Evolutionary conservation across 2,888 invertebrate genomes (phyloP), one percentile per base, ranked within the genome.

Genomic region (Folsomia manolachei): DNA sequence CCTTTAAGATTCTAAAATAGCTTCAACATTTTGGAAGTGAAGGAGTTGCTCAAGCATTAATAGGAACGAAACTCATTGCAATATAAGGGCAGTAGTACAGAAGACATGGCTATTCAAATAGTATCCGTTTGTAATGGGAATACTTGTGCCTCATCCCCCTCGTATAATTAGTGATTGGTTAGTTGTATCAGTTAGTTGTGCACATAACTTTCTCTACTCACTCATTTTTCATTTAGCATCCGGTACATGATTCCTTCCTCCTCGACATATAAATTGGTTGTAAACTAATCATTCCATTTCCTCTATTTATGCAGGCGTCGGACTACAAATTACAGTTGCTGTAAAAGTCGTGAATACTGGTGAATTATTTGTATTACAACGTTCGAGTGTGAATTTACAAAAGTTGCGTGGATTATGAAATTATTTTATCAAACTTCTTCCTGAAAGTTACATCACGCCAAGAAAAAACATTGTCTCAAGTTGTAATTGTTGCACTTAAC

Each of bases 241-340:
- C 65, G 65, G 65, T 66, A 66, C 21, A 56, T 39, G 65, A 52
- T 66, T 21, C 52, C 65, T 66, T 66, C 65, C 65, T 66, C 65
- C n/a, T n/a, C n/a, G n/a, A 4, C 1, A 52, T 66, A 66, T 66
- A 66, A 66, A 66, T 66, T 51, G 27, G 24, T 24, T 66, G 65
- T 18, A 21, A 39, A 66, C 52, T 21, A 7, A 14, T 39, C 65
- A 2, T 52, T 66, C n/a, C 4, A 66, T 52, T 66, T 66, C 39
- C 65, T 56, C 18, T 56, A 21, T 56, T 56, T 56, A 56, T 56
- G n/a, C 19, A 56, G 56, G 21, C 19, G 56, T 21, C 21, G 56
- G n/a, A 7, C 56, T 7, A n/a, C 56, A 4, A 39, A 39, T 4
- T 39, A 39, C 4, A 39, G 39, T 39, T 39, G 39, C 14, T 39